phyloP scores from a whole-genome alignment of 2,888 invertebrate genomes.

The Lepidocyrtinus sp. region DNA sequence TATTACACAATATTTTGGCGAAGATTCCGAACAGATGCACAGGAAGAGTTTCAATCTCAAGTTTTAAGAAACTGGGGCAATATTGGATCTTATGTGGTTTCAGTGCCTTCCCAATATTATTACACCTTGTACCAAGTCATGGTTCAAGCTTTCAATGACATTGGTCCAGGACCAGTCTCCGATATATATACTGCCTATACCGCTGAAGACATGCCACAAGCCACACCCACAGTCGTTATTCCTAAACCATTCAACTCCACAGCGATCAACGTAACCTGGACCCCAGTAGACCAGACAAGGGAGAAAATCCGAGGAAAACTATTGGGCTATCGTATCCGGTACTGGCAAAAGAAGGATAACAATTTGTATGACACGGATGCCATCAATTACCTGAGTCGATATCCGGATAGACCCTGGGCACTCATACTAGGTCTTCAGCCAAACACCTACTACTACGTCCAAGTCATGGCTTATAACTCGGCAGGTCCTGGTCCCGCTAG shows the following conservation, averaged over 20 bases:
- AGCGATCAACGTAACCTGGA: slow-evolving; percentile 92
- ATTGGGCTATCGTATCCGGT: slow-evolving; percentile 93
- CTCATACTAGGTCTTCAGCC: slow-evolving; percentile 94
- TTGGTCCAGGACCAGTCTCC: slow-evolving; percentile 88
- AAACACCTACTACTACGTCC: slow-evolving; percentile 93
- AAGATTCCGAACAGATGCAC: slow-evolving; percentile 77
- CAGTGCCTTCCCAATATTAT: slow-evolving; percentile 81
- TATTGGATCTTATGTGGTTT: slow-evolving; percentile 83
- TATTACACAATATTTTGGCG: slow-evolving; percentile 94
- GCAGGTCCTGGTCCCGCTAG: slow-evolving; percentile 98
- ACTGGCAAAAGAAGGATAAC: slow-evolving; percentile 87
- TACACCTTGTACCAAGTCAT: slow-evolving; percentile 89
- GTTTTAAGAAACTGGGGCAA: slow-evolving; percentile 83
- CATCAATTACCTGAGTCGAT: slow-evolving; percentile 88
- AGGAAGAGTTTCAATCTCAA: slow-evolving; percentile 83
- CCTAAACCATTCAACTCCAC: slow-evolving; percentile 92
- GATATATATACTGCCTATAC: slow-evolving; percentile 83
- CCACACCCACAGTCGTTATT: slow-evolving; percentile 86
- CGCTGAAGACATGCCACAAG: slow-evolving; percentile 94
- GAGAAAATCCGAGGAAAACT: slow-evolving; percentile 90
- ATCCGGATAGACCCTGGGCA: slow-evolving; percentile 84
- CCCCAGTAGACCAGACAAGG: slow-evolving; percentile 86
- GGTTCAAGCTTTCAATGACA: slow-evolving; percentile 83
- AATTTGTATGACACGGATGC: slow-evolving; percentile 74
- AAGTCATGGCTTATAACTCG: slow-evolving; percentile 96